Evolutionary conservation across 1,140 invertebrate species (phyloP), one percentile per base, ranked within the genome.

Genomic region (Drosophila teissieri): DNA sequence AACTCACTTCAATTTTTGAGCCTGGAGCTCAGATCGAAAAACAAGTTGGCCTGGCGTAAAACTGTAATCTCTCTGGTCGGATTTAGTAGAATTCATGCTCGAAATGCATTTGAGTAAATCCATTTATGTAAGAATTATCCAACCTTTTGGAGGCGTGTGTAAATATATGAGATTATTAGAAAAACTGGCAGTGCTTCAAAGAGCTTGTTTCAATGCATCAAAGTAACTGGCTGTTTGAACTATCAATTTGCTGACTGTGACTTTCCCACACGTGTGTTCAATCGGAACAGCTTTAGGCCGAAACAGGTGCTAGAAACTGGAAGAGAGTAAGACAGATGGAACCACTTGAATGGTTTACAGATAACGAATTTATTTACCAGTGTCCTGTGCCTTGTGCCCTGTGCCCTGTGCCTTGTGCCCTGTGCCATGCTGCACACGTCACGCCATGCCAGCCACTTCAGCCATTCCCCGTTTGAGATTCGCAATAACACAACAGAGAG

Each of bases 181-280:
- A 27, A 7, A 19, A 19, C 19, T 19, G 1, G 19, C 19, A 19
- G 19, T 19, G 19, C 19, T 19, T 19, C 19, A 19, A 19, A 1
- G 19, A 2, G 19, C 19, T 19, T 19, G 19, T 19, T 19, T 19
- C 19, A 27, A 7, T 31, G 27, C 27, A 24, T 24, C 22, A 31
- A 31, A 44, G 17, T 44, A 19, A 10, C 17, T 44, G 44, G 8
- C 31, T 22, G 2, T 8, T 5, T 5, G 34, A n/a, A 19, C 36
- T 40, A 65, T 45, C 40, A 55, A 56, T 69, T 69, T 62, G 64
- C 75, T 76, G 82, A 79, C 83, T 79, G 75, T 58, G 31, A 46
- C 62, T 68, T 79, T 77, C 73, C 75, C 73, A 56, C 84, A 89
- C 83, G 84, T 88, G n/a, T n/a, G n/a, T n/a, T n/a, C 36, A 65